A percentile compares a stretch with the other conserved stretches of the same genome.
Evolutionary conservation across 2,113 vertebrate species (phyloP).

Genomic region (Sinocyclocheilus rhinocerous): DNA sequence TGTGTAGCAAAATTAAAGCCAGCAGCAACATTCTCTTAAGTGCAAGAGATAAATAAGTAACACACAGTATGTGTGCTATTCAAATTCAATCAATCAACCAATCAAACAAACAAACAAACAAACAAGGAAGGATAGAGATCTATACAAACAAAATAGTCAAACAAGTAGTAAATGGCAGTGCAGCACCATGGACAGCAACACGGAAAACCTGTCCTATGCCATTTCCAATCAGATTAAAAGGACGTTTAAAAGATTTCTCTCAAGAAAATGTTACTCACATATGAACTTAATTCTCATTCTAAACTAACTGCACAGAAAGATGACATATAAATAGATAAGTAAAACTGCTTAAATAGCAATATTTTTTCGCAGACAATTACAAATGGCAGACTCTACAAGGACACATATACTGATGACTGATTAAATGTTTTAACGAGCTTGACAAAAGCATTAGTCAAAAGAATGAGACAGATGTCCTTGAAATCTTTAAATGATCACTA

Average conservation of each 20-base stretch:
- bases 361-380: not conserved
- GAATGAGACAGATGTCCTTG: not conserved
- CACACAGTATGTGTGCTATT: not conserved
- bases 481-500: not conserved
- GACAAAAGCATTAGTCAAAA: too few relatives aligned
- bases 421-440: too few relatives aligned
- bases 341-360: not conserved
- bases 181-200: conserved; percentile 17
- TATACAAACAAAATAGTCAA: not conserved
- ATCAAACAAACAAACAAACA: not conserved
- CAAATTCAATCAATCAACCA: too few relatives aligned
- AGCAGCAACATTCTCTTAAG: not conserved
- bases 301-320: not conserved
- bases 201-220: not conserved
- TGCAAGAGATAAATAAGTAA: not conserved
- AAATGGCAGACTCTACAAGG: too few relatives aligned
- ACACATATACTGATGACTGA: too few relatives aligned
- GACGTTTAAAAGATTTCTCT: not conserved
- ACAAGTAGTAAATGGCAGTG: not conserved
- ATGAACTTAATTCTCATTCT: not conserved
- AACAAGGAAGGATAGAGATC: not conserved
- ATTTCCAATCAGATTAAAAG: not conserved
- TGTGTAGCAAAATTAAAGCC: not conserved
- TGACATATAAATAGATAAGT: not conserved
- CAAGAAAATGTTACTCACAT: not conserved